Evolutionary conservation across 2,888 invertebrate species (phyloP), one percentile per base, ranked within the genome.

Genomic region (Stramonita haemastoma): DNA sequence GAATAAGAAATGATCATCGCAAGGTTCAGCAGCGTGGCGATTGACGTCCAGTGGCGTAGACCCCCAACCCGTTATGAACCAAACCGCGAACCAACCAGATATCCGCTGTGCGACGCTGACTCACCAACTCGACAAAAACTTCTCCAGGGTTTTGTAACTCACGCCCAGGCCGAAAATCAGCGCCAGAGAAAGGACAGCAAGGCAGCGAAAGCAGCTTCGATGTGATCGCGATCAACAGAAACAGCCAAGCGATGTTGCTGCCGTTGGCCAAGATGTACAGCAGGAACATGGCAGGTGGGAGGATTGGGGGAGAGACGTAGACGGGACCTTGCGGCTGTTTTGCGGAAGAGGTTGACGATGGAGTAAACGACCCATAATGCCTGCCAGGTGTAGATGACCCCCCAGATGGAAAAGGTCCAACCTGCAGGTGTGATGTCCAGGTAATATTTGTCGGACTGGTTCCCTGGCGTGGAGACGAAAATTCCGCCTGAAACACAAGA

Each of bases 351-450:
- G 87, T 91, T 91, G 81, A 92, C 91, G 36, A 95, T 84, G 73
- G 94, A 93, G 91, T 94, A 95, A 8, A 93, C 29, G 34, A 94
- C 91, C 94, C 94, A 95, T 0, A 94, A 87, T 1, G 91, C 90
- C 90, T 95, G 95, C 94, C 94, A 95, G 13, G 93, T 86, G 91
- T 95, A 95, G 90, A 95, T 95, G 81, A 93, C 60, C 0, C 93
- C 94, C 92, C 94, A 94, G 66, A 94, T 93, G 86, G 93, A 93
- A 91, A 95, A 95, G 1, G 94, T 94, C 95, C 95, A 95, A 34
- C 94, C 94, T 1, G 95, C 94, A 1, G 95, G 95, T 8, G 95
- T 94, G 56, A 95, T 94, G 19, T 93, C 93, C 29, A 88, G 91
- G 86, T 91, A 89, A 90, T 91, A 94, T 83, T 92, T 91, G 89